Conservation (phyloP, 1,140 invertebrate genomes). For the Drosophila lacteicornis region DNA sequence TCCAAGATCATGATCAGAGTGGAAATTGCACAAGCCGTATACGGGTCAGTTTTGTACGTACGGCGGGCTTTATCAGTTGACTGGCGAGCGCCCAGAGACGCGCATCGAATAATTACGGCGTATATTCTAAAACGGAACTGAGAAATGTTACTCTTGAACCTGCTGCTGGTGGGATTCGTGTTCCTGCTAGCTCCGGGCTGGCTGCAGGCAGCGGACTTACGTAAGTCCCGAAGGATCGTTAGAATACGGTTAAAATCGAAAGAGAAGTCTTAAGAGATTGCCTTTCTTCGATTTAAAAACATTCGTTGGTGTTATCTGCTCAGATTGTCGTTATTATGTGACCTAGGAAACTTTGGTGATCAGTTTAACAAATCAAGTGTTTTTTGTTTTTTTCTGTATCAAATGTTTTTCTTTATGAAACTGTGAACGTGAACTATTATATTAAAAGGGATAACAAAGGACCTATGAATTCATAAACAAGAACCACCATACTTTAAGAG, state of each 20-base stretch:
- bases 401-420: not conserved
- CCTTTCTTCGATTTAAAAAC: not conserved
- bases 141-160: conserved; percentile 36
- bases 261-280: not conserved
- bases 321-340: not conserved
- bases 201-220: conserved; percentile 45
- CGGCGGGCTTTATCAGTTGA: conserved; percentile 63
- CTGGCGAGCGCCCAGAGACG: conserved; percentile 37
- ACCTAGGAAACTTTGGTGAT: not conserved
- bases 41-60: conserved; percentile 39
- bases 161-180: conserved; percentile 16
- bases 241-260: too few relatives aligned
- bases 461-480: not conserved
- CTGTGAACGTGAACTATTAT: not conserved
- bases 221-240: conserved; percentile 38
- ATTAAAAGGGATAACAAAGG: not conserved
- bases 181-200: conserved; percentile 9
- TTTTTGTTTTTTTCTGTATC: not conserved
- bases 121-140: conserved; percentile 24
- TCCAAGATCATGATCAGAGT: conserved; percentile 59
- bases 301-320: not conserved
- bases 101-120: conserved; percentile 38
- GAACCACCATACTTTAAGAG: not conserved
- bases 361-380: not conserved
- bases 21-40: conserved; percentile 41